Evolutionary conservation across 2,888 invertebrate species (phyloP).

Genomic region (Conus canariensis): DNA sequence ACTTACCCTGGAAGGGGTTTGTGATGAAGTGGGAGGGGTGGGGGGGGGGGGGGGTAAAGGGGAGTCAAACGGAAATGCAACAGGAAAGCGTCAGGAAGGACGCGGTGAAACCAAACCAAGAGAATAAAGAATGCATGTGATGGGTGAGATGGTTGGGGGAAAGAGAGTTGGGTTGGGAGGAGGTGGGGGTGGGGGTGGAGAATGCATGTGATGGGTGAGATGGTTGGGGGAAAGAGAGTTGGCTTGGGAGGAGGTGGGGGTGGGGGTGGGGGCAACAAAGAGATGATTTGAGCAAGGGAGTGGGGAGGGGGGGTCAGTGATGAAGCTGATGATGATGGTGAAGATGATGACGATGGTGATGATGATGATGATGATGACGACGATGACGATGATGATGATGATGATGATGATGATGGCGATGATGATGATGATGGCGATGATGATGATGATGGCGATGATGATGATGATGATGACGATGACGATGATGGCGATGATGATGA

Average conservation of each 20-base stretch:
- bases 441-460: background rate
- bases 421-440: background rate
- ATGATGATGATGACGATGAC: background rate
- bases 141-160: background rate
- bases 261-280: background rate
- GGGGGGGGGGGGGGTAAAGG: background rate
- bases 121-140: too few relatives aligned
- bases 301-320: background rate
- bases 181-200: background rate
- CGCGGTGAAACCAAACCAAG: too few relatives aligned
- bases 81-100: too few relatives aligned
- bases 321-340: background rate
- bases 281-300: background rate
- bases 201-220: too few relatives aligned
- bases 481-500: background rate
- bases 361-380: background rate
- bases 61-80: background rate
- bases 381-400: background rate
- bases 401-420: background rate
- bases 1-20: too few relatives aligned
- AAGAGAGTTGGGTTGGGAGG: background rate
- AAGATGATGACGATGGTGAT: background rate
- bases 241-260: background rate
- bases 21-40: background rate
- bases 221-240: background rate